Evolutionary conservation across 2,113 vertebrate species (phyloP).

Genomic region (Enhydra lutris): DNA sequence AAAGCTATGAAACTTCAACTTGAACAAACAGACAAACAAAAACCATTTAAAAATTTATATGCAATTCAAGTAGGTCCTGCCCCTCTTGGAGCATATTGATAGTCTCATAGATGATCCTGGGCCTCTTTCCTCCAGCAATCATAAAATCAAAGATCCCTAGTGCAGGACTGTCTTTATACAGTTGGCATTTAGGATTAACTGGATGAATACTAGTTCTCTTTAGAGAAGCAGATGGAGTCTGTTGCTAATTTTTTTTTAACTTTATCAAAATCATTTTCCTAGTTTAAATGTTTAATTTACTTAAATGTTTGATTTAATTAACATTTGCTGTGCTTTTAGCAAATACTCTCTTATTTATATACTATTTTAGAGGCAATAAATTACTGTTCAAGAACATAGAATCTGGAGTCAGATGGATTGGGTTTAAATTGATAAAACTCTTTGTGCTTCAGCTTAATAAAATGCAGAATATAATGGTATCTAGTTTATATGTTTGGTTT

Average conservation of each 20-base stretch:
- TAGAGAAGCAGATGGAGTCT: neutral
- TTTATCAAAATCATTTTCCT: neutral
- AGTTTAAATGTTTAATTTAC: neutral
- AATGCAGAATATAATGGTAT: neutral
- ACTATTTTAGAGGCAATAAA: neutral
- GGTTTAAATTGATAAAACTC: neutral
- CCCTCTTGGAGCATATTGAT: neutral
- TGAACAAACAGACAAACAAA: neutral
- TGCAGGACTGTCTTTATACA: neutral
- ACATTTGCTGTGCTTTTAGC: neutral
- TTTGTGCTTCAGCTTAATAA: neutral
- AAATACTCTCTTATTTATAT: neutral
- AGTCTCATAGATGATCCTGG: neutral
- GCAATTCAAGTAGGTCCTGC: neutral
- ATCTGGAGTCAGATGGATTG: neutral
- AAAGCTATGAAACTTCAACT: neutral
- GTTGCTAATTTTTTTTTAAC: neutral
- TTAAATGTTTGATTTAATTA: neutral
- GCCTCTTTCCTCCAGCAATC: neutral
- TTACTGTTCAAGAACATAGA: neutral
- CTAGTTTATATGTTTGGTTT: neutral
- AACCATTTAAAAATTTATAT: neutral
- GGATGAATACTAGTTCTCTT: neutral
- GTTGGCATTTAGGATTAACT: neutral
- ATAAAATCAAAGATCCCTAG: neutral